Evolutionary conservation across 2,113 vertebrate species (phyloP), one percentile per base, ranked within the genome.

Genomic region (Dendrocopos noguchii): DNA sequence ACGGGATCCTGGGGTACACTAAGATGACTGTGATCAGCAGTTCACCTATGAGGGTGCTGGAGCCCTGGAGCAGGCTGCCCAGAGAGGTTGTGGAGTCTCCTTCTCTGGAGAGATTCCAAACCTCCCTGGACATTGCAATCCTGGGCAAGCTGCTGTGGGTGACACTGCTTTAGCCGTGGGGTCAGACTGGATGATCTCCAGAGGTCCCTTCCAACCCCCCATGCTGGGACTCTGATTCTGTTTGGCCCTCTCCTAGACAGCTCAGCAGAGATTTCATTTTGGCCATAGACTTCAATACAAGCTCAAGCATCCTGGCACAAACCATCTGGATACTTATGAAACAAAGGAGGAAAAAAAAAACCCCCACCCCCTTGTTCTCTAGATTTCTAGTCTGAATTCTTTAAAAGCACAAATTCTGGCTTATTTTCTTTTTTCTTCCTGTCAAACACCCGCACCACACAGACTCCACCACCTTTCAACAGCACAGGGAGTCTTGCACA

Each of bases 381-480:
- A 15, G 22, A 13, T 44, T 83, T 61, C 55, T 8, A 27, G 11
- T 36, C 7, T 1, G 9, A 27, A 50, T 78, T 28, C 64, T 29
- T 25, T 47, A 34, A 70, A 75, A 55, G 57, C 47, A 29, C 5
- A 9, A 29, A 8, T 21, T 36, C 6, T 4, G 4, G 4, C 9
- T 9, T 3, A 4, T 20, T 29, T 12, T 4, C 28, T 12, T n/a
- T 18, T n/a, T 12, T 1, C 3, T 7, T 8, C 12, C 1, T 19
- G 27, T 8, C 3, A 25, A 53, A 61, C 29, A 12, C 53, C 33
- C 3, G 5, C 13, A 4, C 59, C 83, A 15, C 67, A 8, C 20
- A 80, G 92, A 33, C 91, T 81, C 60, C 61, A 70, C 18, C 76
- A 64, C 80, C 90, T 92, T 80, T 83, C 90, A 95, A 55, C 84